Conservation (phyloP, 1,140 invertebrate genomes). For the Lasaia peninsularis region DNA sequence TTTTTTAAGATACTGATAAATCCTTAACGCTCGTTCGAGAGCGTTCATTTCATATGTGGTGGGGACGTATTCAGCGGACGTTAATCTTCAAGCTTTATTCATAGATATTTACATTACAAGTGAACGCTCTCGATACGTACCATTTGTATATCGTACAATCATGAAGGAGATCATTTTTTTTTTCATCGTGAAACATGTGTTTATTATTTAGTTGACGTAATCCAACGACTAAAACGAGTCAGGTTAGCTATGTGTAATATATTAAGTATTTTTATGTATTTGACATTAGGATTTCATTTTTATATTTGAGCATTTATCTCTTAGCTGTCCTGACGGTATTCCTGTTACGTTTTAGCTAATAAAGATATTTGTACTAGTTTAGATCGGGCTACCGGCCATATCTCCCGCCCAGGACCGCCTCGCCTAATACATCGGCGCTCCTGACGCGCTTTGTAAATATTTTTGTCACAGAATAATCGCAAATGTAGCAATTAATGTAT, state of each 20-base stretch:
- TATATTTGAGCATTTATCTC: constrained; percentile 57
- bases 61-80: too few relatives aligned
- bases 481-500: constrained; percentile 74
- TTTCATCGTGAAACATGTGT: constrained; percentile 18
- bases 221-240: constrained; percentile 48
- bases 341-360: constrained; percentile 63
- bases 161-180: constrained; percentile 20
- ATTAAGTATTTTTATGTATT: constrained; percentile 54
- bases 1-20: constrained; percentile 64
- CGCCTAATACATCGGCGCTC: constrained; percentile 58
- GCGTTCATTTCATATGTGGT: not conserved
- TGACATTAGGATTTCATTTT: constrained; percentile 59
- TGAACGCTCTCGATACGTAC: not conserved
- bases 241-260: constrained; percentile 60
- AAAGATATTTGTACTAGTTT: constrained; percentile 54
- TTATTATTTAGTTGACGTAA: constrained; percentile 41
- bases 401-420: constrained; percentile 38
- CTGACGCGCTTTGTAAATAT: constrained; percentile 73
- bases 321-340: constrained; percentile 59
- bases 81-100: too few relatives aligned
- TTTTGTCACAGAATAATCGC: constrained; percentile 76
- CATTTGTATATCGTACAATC: not conserved
- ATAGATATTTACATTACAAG: not conserved
- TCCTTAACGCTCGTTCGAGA: constrained; percentile 23
- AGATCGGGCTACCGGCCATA: constrained; percentile 26